These are phyloP conservation scores for Abrostola triplasia DNA, from an alignment of 2,888 invertebrate species.

Conservation along the genomic window DNA sequence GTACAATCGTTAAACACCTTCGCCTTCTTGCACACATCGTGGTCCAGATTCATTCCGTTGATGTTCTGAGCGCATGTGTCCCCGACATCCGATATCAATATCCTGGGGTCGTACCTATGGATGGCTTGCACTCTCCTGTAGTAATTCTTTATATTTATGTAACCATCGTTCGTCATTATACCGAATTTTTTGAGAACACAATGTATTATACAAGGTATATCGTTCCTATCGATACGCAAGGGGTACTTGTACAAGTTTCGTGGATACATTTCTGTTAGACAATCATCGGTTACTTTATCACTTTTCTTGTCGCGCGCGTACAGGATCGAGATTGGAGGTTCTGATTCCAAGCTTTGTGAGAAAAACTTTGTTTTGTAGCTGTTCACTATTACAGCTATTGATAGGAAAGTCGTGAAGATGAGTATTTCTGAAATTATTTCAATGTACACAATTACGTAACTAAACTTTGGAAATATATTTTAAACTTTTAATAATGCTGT, in stretches of 20 bases:
- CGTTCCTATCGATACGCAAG: slow-evolving; percentile 77
- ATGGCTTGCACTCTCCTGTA: slow-evolving; percentile 81
- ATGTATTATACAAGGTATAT: slow-evolving; percentile 83
- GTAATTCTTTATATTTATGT: slow-evolving; percentile 81
- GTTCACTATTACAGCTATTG: slow-evolving; percentile 63
- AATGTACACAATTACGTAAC: slow-evolving; percentile 39
- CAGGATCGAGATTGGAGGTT: slow-evolving; percentile 78
- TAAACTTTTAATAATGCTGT: slow-evolving; percentile 4
- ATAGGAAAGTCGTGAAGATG: slow-evolving; percentile 64
- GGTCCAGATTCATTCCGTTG: slow-evolving; percentile 82
- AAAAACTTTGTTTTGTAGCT: slow-evolving; percentile 73
- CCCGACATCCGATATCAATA: slow-evolving; percentile 83
- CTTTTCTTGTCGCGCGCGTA: slow-evolving; percentile 81
- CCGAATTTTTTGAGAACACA: slow-evolving; percentile 84
- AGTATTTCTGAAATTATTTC: slow-evolving; percentile 75
- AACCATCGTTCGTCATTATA: slow-evolving; percentile 82
- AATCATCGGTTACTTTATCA: slow-evolving; percentile 77
- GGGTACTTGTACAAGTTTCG: slow-evolving; percentile 81
- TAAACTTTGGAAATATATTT: slow-evolving; percentile 4
- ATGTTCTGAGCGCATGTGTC: slow-evolving; percentile 84
- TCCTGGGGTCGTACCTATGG: slow-evolving; percentile 81
- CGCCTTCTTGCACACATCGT: slow-evolving; percentile 84
- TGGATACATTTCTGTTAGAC: slow-evolving; percentile 83
- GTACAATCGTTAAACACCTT: slow-evolving; percentile 85
- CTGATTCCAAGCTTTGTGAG: slow-evolving; percentile 76